Evolutionary conservation across 1,140 invertebrate species (phyloP).

Genomic region (Cataglyphis hispanica): DNA sequence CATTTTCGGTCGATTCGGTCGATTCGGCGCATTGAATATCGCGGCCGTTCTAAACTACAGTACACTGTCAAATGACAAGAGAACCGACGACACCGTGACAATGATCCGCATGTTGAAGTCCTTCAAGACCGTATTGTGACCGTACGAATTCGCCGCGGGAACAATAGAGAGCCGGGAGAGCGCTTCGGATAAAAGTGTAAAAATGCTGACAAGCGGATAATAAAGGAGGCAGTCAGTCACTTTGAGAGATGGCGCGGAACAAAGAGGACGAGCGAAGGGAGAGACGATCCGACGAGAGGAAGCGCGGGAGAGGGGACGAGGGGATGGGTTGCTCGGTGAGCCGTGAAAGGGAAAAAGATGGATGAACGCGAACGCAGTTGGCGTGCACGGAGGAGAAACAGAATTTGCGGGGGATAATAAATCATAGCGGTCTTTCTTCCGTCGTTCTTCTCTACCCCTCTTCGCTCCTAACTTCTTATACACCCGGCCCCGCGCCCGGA

Average conservation of each 20-base stretch:
- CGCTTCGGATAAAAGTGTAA: slow-evolving; percentile 86
- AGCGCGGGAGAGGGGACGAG: not conserved
- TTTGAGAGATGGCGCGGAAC: slow-evolving; percentile 86
- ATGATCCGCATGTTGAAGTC: slow-evolving; percentile 51
- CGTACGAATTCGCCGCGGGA: slow-evolving; percentile 72
- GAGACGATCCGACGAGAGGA: slow-evolving; percentile 50
- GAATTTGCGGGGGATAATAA: slow-evolving; percentile 86
- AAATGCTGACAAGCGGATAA: slow-evolving; percentile 87
- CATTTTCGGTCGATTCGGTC: slow-evolving; percentile 57
- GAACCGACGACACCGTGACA: slow-evolving; percentile 48
- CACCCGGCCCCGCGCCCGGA: slow-evolving; percentile 50
- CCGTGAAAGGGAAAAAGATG: slow-evolving; percentile 87
- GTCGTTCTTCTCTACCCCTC: slow-evolving; percentile 17
- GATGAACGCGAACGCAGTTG: slow-evolving; percentile 86
- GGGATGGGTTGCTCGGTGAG: slow-evolving; percentile 79
- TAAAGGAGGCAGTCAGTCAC: slow-evolving; percentile 87
- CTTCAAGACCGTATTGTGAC: slow-evolving; percentile 70
- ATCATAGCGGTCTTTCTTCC: slow-evolving; percentile 83
- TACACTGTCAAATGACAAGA: slow-evolving; percentile 45
- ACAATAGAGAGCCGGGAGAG: slow-evolving; percentile 75
- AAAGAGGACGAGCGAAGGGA: slow-evolving; percentile 75
- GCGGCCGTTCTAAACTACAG: slow-evolving; percentile 26
- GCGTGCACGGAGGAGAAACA: slow-evolving; percentile 84
- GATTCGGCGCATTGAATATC: slow-evolving; percentile 36
- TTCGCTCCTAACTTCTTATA: slow-evolving; percentile 70